Conservation (phyloP, 1,140 invertebrate species). For the Vollenhovia emeryi region DNA sequence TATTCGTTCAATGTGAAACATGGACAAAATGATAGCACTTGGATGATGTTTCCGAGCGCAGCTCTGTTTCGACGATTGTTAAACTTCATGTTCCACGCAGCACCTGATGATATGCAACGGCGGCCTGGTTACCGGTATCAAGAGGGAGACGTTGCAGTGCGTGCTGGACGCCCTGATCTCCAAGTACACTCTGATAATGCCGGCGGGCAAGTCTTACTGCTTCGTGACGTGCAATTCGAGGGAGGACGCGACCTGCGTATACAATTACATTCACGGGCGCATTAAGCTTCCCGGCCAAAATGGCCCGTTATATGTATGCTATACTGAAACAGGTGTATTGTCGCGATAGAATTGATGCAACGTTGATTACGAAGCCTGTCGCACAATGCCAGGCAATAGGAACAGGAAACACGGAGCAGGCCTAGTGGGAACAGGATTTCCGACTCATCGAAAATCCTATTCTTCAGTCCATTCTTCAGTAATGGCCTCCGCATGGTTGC, state of each 20-base stretch:
- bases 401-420: too few species aligned
- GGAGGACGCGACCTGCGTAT: constrained; percentile 85
- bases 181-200: constrained; percentile 87
- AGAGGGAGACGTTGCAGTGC: constrained; percentile 87
- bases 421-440: too few species aligned
- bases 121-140: constrained; percentile 90
- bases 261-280: constrained; percentile 85
- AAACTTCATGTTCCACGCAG: constrained; percentile 82
- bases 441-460: too few species aligned
- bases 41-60: too few species aligned
- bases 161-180: constrained; percentile 85
- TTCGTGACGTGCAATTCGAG: constrained; percentile 88
- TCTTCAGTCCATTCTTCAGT: too few species aligned
- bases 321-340: constrained; percentile 85
- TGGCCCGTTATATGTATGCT: constrained; percentile 89
- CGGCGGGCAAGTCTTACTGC: constrained; percentile 91
- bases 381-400: too few species aligned
- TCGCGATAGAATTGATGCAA: neutral
- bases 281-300: constrained; percentile 85
- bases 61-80: constrained; percentile 57
- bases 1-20: too few species aligned
- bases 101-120: constrained; percentile 90
- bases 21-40: too few species aligned
- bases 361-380: neutral
- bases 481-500: too few species aligned